Percentiles rank a stretch among this genome's conserved stretches.
Evolutionary conservation across 2,797 vertebrate species (phyloP).

Genomic region (Pelochelys cantorii): DNA sequence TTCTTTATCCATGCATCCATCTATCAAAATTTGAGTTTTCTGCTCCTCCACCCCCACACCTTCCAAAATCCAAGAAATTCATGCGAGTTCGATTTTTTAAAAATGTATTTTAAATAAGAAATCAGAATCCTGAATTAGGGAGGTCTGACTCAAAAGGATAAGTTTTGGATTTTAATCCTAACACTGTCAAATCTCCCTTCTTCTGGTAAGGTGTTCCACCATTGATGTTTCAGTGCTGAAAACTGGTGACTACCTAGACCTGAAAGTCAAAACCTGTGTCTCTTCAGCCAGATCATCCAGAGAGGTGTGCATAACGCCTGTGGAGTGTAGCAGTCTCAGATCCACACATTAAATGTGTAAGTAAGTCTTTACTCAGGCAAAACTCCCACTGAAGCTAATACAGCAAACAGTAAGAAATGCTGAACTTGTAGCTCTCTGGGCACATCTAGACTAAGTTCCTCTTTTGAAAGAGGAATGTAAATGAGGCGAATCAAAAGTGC

Average conservation of each 20-base stretch:
- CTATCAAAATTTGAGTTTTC: constrained; percentile 43
- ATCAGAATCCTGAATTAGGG: constrained; percentile 21
- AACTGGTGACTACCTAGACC: background rate
- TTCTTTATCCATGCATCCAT: constrained; percentile 56
- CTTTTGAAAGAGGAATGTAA: too few species aligned
- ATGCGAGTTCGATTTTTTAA: background rate
- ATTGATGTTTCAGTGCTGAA: accelerated
- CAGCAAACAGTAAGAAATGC: background rate
- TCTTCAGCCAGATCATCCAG: background rate
- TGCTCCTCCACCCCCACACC: background rate
- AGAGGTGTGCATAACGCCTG: accelerated
- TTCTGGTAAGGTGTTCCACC: background rate
- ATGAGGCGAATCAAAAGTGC: too few species aligned
- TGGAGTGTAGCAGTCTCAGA: background rate
- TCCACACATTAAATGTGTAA: background rate
- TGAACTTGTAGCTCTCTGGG: background rate
- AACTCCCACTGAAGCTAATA: background rate
- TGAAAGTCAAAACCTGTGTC: background rate
- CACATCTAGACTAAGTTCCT: too few species aligned
- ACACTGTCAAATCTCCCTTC: background rate
- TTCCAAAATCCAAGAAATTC: background rate
- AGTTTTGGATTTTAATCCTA: background rate
- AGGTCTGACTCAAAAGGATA: constrained; percentile 6
- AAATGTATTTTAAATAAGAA: constrained; percentile 5
- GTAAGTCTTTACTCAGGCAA: background rate